Evolutionary conservation across 2,888 invertebrate genomes (phyloP), one percentile per base, ranked within the genome.

Genomic region (Pecten maximus): DNA sequence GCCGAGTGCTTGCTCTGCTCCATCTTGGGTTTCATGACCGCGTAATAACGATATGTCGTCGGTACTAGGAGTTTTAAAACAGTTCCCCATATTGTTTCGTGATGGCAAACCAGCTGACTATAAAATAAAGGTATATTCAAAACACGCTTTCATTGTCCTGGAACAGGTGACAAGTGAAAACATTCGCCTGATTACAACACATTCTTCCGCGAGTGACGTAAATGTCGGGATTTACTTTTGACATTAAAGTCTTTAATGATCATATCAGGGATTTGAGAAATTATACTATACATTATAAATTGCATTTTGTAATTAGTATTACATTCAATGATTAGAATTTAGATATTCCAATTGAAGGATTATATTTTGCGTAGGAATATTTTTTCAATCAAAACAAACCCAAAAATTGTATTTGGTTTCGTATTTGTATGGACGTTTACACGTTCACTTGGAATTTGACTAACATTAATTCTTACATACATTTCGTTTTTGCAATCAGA

Each of bases 11-110:
- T 93, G 95, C 88, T 94, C 96, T 89, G 92, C 90, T 87, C 92
- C 94, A 60, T 94, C 96, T 92, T 94, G 94, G 91, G 93, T 93
- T n/a, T 94, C 95, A 91, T 94, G 96, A 88, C 96, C 97, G 90
- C 97, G 94, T 89, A 97, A 94, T 87, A 97, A 94, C 40, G 97
- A 97, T 92, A 97, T 97, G 94, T 97, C 97, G 93, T 97, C 97
- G 44, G 96, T 95, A 90, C 96, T 96, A 60, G 96, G 96, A 39
- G 96, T 95, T 92, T 97, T 97, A 48, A 97, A 95, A 95, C 97
- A 97, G 94, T 97, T 97, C n/a, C 97, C 97, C 97, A 97, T 97
- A 50, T 40, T 91, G 87, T 19, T 60, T 91, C 39, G 48, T 28
- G 86, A 88, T 86, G 44, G 74, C 74, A 74, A 74, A 35, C 35